phyloP scores from a whole-genome alignment of 2,888 invertebrate genomes.

The Ferdinandea cuprea region DNA sequence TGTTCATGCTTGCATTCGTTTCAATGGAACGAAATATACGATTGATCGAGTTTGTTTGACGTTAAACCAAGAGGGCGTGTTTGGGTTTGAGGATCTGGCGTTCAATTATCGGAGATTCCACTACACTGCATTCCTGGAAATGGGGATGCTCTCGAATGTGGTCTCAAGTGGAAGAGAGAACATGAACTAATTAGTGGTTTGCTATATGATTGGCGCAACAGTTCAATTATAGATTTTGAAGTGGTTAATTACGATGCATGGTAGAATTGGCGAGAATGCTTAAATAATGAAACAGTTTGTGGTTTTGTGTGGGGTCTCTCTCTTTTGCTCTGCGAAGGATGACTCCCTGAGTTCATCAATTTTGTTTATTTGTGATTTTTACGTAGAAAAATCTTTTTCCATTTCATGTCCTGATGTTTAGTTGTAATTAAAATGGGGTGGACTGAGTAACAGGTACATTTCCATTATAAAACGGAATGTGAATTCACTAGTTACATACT shows the following conservation, averaged over 20 bases:
- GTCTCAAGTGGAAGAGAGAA: conserved; percentile 68
- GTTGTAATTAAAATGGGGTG: conserved; percentile 31
- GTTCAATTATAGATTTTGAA: conserved; percentile 72
- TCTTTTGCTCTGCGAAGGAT: background rate
- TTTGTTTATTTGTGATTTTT: too few relatives aligned
- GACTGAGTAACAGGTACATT: conserved; percentile 27
- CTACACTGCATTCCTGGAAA: conserved; percentile 56
- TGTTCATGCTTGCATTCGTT: conserved; percentile 70
- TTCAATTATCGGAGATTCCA: conserved; percentile 71
- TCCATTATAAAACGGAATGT: conserved; percentile 27
- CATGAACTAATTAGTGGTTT: conserved; percentile 73
- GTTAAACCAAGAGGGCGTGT: conserved; percentile 47
- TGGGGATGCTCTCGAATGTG: conserved; percentile 61
- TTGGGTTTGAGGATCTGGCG: conserved; percentile 63
- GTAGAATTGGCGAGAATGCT: conserved; percentile 46
- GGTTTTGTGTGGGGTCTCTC: conserved; percentile 14
- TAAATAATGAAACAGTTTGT: conserved; percentile 55
- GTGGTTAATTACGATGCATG: conserved; percentile 73
- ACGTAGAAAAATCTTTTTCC: conserved; percentile 9
- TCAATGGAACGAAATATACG: conserved; percentile 69
- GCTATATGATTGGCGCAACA: conserved; percentile 71
- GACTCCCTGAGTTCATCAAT: background rate
- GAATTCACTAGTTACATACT: conserved; percentile 10
- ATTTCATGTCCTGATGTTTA: conserved; percentile 14
- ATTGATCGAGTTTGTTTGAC: conserved; percentile 69